A percentile compares a stretch with the other conserved stretches of the same genome.
Conservation (phyloP, 2,113 vertebrate genomes). For the Passer domesticus region DNA sequence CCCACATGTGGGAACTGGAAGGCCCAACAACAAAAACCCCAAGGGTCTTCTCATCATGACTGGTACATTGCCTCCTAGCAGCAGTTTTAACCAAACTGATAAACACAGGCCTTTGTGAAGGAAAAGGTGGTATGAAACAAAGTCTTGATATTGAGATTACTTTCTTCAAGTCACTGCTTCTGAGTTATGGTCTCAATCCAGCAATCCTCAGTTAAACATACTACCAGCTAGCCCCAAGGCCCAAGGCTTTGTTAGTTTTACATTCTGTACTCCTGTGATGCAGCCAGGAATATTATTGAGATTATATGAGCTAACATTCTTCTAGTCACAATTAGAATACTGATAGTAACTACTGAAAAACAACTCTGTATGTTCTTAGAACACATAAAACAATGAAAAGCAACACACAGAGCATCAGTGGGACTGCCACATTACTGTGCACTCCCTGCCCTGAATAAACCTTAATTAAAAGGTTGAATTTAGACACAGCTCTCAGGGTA, state of each 20-base stretch:
- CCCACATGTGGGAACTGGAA: accelerated
- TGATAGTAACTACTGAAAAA: neutral
- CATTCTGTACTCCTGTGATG: neutral
- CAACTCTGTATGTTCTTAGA: neutral
- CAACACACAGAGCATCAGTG: neutral
- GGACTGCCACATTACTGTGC: neutral
- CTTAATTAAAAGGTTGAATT: neutral
- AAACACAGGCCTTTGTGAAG: neutral
- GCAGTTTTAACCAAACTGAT: neutral
- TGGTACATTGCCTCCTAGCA: neutral
- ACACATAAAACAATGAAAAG: neutral
- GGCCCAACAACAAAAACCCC: neutral
- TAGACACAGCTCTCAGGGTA: neutral
- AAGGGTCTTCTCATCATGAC: neutral
- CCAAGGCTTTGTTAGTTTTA: neutral
- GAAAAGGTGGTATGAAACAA: neutral
- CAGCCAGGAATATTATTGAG: neutral
- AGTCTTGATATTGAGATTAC: accelerated
- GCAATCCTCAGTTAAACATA: neutral
- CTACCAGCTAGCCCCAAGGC: neutral
- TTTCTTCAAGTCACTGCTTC: neutral
- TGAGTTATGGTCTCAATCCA: neutral
- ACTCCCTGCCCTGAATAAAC: neutral
- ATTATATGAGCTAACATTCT: neutral
- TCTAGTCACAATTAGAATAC: neutral